A percentile compares a stretch with the other conserved stretches of the same genome.
Evolutionary conservation across 2,797 vertebrate species (phyloP).

Genomic region (Mycteria americana): DNA sequence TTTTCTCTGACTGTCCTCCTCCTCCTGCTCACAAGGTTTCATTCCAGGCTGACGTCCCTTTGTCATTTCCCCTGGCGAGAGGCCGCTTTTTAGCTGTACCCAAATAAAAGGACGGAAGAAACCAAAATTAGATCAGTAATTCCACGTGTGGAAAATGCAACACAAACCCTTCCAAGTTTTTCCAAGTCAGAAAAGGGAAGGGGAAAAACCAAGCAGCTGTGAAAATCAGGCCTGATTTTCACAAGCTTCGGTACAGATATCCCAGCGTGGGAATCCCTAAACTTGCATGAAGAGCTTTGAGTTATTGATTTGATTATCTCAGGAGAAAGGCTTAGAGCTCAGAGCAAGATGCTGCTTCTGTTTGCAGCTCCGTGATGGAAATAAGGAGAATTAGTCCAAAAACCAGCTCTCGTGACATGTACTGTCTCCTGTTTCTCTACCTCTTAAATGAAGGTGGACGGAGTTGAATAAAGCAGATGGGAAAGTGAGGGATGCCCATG

Average conservation of each 20-base stretch:
- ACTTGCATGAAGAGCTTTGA: not conserved
- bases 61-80: not conserved
- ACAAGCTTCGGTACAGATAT: not conserved
- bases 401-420: not conserved
- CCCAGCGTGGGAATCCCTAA: not conserved
- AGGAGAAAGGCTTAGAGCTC: not conserved
- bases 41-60: rapidly evolving
- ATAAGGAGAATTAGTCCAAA: not conserved
- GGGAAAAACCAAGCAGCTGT: not conserved
- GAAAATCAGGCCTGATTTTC: slow-evolving; percentile 1
- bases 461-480: not conserved
- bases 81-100: not conserved
- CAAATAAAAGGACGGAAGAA: not conserved
- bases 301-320: not conserved
- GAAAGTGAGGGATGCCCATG: not conserved
- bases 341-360: not conserved
- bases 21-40: not conserved
- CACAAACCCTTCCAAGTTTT: not conserved
- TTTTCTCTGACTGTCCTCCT: not conserved
- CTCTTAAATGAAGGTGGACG: not conserved
- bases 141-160: slow-evolving; percentile 11
- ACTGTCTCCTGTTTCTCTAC: not conserved
- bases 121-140: not conserved
- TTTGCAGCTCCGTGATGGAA: not conserved
- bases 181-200: not conserved